Conservation (phyloP, 2,888 invertebrate species). For the Entomobrya proxima region DNA sequence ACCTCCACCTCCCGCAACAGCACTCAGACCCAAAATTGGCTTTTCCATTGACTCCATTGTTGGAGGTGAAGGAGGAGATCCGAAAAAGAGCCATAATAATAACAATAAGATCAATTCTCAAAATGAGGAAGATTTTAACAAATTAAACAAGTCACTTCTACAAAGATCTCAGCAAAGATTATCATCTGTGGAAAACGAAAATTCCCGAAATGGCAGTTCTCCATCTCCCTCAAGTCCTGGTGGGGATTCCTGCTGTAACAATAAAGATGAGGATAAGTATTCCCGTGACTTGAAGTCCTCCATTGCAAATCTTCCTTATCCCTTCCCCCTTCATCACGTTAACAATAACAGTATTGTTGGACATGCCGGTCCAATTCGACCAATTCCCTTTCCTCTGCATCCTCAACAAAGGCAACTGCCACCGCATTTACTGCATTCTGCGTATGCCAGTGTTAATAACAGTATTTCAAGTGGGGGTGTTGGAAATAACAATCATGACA, state of each 20-base stretch:
- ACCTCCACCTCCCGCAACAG: slow-evolving; percentile 81
- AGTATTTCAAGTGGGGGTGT: background rate
- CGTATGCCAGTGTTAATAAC: background rate
- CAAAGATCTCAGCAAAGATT: slow-evolving; percentile 20
- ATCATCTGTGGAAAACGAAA: background rate
- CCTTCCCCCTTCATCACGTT: background rate
- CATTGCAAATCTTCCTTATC: slow-evolving; percentile 11
- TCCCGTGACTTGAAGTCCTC: slow-evolving; percentile 10
- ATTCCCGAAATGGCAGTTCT: slow-evolving; percentile 9
- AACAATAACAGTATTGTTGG: background rate
- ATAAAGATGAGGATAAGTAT: background rate
- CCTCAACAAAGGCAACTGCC: slow-evolving; percentile 15
- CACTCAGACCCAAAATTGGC: slow-evolving; percentile 91
- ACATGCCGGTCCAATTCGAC: background rate
- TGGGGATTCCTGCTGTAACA: background rate
- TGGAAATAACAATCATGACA: background rate
- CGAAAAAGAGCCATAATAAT: background rate
- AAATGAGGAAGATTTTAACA: background rate
- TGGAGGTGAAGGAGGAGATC: slow-evolving; percentile 80
- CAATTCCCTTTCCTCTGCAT: slow-evolving; percentile 21
- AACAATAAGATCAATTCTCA: background rate
- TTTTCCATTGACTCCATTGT: slow-evolving; percentile 96
- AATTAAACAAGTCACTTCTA: background rate
- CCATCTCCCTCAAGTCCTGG: slow-evolving; percentile 7
- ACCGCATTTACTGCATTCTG: slow-evolving; percentile 27